Percentiles rank a stretch among this genome's conserved stretches.
Conservation (phyloP, 1,140 invertebrate genomes). For the Gonatopus flavifemur region DNA sequence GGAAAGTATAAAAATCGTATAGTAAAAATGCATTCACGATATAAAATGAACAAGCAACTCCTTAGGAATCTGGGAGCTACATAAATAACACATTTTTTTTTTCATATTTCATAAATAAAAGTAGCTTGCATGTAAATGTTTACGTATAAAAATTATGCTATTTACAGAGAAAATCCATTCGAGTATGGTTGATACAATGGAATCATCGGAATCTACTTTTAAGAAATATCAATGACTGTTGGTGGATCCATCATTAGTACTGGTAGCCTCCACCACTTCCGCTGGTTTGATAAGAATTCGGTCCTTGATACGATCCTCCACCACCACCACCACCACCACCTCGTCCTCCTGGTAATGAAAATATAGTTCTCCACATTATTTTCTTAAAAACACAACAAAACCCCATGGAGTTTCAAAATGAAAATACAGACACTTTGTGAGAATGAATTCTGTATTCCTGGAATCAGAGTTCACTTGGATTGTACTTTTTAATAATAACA, state of each 20-base stretch:
- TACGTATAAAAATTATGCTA: constrained; percentile 33
- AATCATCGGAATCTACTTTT: constrained; percentile 14
- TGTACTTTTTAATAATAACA: too few relatives aligned
- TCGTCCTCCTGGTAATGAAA: too few relatives aligned
- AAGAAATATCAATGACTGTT: constrained; percentile 21
- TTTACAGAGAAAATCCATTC: too few relatives aligned
- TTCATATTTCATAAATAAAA: constrained; percentile 24
- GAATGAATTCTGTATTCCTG: too few relatives aligned
- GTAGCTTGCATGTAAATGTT: constrained; percentile 24
- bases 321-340: constrained; percentile 6
- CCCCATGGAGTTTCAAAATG: too few relatives aligned
- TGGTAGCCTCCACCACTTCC: constrained; percentile 31
- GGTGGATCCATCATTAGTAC: constrained; percentile 21
- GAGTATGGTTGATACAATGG: constrained; percentile 12
- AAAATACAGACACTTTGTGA: too few relatives aligned
- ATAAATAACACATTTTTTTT: constrained; percentile 16
- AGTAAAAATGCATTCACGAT: too few relatives aligned
- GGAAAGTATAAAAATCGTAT: too few relatives aligned
- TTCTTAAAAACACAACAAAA: too few relatives aligned
- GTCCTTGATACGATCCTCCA: constrained; percentile 29
- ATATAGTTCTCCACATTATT: too few relatives aligned
- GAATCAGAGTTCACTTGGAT: too few relatives aligned
- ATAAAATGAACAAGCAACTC: too few relatives aligned
- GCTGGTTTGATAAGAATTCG: constrained; percentile 37
- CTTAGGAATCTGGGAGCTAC: neutral